phyloP scores from a whole-genome alignment of 2,113 vertebrate species.

The Mobula birostris region DNA sequence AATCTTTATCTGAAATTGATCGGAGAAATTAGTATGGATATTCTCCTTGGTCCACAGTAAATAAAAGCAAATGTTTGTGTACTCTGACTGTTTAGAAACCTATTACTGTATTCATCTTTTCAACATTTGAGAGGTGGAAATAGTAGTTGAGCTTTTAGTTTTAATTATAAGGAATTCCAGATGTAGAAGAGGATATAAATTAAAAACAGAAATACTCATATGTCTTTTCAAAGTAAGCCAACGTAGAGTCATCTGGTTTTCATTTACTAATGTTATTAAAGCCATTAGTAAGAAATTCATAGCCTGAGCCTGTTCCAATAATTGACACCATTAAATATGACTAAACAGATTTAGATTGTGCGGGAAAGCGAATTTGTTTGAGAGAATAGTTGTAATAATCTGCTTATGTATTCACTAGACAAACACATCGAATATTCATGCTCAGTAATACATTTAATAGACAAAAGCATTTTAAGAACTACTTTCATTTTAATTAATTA shows the following conservation, averaged over 20 bases:
- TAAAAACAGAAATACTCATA: slow-evolving; percentile 94
- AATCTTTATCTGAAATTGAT: not conserved
- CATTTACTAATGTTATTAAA: slow-evolving; percentile 99
- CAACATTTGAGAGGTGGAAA: slow-evolving; percentile 99
- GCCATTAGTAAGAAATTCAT: slow-evolving; percentile 91
- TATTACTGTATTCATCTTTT: slow-evolving; percentile 98
- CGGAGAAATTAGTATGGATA: not conserved
- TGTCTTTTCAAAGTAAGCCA: slow-evolving; percentile 93
- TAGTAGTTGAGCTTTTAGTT: slow-evolving; percentile 94
- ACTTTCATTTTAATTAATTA: slow-evolving; percentile 23
- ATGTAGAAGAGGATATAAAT: slow-evolving; percentile 92
- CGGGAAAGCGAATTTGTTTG: slow-evolving; percentile 98
- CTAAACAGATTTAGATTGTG: slow-evolving; percentile 95
- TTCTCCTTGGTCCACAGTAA: not conserved
- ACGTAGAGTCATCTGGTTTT: slow-evolving; percentile 97
- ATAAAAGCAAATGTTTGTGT: slow-evolving; percentile 20
- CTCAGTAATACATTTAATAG: slow-evolving; percentile 1
- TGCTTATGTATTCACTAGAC: slow-evolving; percentile 70
- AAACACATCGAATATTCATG: slow-evolving; percentile 44
- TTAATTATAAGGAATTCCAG: slow-evolving; percentile 99
- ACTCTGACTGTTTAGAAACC: slow-evolving; percentile 67
- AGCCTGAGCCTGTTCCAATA: slow-evolving; percentile 85
- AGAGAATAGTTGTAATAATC: slow-evolving; percentile 85
- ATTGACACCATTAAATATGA: slow-evolving; percentile 98
- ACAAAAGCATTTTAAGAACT: not conserved